Evolutionary conservation across 2,113 vertebrate genomes (phyloP).

Genomic region (Heterocephalus glaber): DNA sequence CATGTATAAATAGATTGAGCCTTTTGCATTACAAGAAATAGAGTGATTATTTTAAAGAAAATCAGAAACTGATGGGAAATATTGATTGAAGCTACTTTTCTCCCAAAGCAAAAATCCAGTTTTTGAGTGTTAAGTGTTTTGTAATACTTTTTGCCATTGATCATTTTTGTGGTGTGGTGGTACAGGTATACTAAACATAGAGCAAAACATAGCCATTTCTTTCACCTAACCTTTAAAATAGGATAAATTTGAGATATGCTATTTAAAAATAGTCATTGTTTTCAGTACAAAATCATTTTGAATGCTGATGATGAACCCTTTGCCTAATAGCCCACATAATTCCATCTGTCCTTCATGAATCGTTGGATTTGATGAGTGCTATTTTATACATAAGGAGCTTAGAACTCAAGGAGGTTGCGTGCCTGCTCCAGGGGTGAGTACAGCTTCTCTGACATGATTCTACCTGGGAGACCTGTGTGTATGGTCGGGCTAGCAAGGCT

Average conservation of each 20-base stretch:
- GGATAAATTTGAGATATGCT: not conserved
- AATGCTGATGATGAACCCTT: not conserved
- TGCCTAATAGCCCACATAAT: not conserved
- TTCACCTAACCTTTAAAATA: not conserved
- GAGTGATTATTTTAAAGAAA: not conserved
- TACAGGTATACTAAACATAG: not conserved
- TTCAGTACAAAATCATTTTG: not conserved
- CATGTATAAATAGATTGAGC: not conserved
- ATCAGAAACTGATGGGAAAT: too few relatives aligned
- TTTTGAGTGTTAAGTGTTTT: not conserved
- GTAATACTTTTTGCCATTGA: not conserved
- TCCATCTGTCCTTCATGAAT: not conserved
- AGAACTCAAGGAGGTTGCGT: not conserved
- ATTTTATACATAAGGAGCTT: not conserved
- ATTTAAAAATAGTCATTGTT: not conserved
- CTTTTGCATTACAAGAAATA: not conserved
- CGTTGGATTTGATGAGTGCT: not conserved
- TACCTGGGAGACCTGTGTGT: accelerated
- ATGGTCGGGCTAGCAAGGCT: accelerated
- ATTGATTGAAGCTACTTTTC: not conserved
- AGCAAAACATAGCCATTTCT: not conserved
- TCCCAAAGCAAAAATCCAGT: not conserved
- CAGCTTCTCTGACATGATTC: not conserved
- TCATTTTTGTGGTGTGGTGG: not conserved
- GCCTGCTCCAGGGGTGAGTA: not conserved